These are phyloP conservation scores for Glaucidium brasilianum DNA, from an alignment of 2,113 vertebrate genomes.

Conservation along the genomic window DNA sequence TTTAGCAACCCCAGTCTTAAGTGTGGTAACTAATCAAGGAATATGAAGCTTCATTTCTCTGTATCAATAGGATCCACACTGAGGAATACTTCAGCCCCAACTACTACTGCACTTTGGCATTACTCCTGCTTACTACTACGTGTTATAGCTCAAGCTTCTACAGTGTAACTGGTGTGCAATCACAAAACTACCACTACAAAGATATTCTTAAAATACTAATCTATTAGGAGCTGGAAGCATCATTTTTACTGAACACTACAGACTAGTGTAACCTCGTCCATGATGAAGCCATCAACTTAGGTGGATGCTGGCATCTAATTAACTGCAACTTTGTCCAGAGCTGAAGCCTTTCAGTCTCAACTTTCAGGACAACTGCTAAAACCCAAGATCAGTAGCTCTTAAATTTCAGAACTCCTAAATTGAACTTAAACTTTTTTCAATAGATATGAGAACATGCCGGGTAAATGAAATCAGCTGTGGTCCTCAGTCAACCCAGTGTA, in stretches of 20 bases:
- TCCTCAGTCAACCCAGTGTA: constrained; percentile 87
- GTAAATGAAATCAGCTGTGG: constrained; percentile 94
- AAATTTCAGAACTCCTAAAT: background rate
- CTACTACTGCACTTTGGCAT: background rate
- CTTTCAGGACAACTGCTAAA: background rate
- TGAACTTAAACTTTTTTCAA: constrained; percentile 19
- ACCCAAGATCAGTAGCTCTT: background rate
- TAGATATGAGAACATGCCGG: constrained; percentile 91
- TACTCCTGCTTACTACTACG: background rate
- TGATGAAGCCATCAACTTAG: background rate
- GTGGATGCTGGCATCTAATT: background rate
- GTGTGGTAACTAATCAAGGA: background rate
- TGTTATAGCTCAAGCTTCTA: background rate
- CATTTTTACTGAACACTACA: background rate
- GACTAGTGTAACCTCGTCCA: background rate
- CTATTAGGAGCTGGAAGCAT: background rate
- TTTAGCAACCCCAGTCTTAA: background rate
- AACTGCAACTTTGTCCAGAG: background rate
- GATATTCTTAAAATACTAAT: background rate
- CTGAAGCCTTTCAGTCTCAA: background rate
- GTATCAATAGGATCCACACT: background rate
- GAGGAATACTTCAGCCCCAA: background rate
- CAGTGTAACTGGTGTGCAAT: background rate
- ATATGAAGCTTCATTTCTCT: background rate
- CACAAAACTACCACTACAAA: background rate